Conservation (phyloP, 1,140 invertebrate genomes). For the Phymorhynchus buccinoides region DNA sequence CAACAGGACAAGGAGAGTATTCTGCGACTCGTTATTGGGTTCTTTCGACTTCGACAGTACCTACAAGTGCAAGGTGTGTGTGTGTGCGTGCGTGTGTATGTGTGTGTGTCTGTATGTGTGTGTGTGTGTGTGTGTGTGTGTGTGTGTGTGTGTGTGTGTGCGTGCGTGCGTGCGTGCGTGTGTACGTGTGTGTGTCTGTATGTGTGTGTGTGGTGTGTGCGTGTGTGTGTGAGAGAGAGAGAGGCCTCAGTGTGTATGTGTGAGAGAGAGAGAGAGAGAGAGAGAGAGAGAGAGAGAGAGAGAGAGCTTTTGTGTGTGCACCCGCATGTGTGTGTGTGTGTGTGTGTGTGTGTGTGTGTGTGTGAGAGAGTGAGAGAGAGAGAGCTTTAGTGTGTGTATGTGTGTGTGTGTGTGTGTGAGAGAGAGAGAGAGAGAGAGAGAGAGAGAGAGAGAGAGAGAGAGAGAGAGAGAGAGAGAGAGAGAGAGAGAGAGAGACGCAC, state of each 20-base stretch:
- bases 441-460: too few relatives aligned
- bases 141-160: neutral
- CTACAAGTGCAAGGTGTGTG: neutral
- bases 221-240: neutral
- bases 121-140: constrained; percentile 11
- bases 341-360: neutral
- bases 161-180: neutral
- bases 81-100: constrained; percentile 9
- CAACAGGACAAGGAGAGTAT: neutral
- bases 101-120: constrained; percentile 14
- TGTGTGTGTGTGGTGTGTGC: neutral
- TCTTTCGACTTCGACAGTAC: neutral
- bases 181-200: neutral
- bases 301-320: too few relatives aligned
- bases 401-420: neutral
- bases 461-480: too few relatives aligned
- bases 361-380: neutral
- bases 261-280: neutral
- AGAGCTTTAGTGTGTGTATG: neutral
- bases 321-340: neutral
- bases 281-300: neutral
- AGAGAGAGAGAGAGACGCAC: too few relatives aligned
- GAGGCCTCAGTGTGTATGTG: neutral
- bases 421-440: too few relatives aligned
- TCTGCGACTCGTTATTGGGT: neutral